These are phyloP conservation scores for Melangyna quadrimaculata DNA, from an alignment of 2,888 invertebrate species.

Conservation along the genomic window DNA sequence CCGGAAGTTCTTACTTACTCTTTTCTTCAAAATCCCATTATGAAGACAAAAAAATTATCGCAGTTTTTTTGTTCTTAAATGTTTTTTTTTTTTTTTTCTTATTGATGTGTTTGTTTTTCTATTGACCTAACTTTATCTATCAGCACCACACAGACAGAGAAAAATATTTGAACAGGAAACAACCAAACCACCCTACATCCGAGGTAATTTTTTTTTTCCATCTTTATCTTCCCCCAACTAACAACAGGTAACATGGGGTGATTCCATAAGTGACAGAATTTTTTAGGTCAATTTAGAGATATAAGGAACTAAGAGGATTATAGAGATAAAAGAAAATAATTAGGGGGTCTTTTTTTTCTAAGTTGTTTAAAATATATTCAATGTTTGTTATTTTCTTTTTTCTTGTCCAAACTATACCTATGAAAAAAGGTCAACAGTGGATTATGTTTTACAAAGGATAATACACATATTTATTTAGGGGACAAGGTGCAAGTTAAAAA, in stretches of 20 bases:
- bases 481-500: conserved; percentile 11
- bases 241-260: background rate
- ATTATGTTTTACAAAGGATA: background rate
- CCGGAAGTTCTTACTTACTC: background rate
- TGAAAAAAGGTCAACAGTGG: conserved; percentile 2
- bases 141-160: too few species aligned
- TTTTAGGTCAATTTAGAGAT: conserved; percentile 10
- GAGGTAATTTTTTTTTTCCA: background rate
- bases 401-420: background rate
- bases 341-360: background rate
- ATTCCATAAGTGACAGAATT: background rate
- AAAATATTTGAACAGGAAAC: background rate
- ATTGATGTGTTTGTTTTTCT: background rate
- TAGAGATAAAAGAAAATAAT: conserved; percentile 14
- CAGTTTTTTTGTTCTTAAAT: too few species aligned
- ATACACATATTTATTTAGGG: conserved; percentile 2
- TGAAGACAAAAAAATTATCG: background rate
- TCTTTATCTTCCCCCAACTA: background rate
- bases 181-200: background rate
- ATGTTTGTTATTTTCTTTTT: background rate
- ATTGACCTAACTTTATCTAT: background rate
- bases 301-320: background rate
- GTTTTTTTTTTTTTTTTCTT: background rate
- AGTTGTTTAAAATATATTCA: conserved; percentile 3
- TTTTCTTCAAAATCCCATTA: background rate